Evolutionary conservation across 2,113 vertebrate genomes (phyloP), one percentile per base, ranked within the genome.

Genomic region (Helogale parvula): DNA sequence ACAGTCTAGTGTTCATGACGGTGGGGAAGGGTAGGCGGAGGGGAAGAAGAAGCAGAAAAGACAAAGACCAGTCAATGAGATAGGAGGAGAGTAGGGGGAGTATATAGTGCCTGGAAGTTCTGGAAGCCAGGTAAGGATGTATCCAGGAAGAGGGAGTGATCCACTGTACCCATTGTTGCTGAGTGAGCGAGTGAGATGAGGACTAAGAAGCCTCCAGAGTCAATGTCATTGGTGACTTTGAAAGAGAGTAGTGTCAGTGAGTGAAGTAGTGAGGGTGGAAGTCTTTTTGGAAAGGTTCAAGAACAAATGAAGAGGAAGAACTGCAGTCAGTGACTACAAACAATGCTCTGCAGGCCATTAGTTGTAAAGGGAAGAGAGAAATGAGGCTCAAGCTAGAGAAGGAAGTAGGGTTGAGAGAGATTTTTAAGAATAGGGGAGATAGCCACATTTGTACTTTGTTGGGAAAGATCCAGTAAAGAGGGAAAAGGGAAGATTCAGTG

Each of bases 291-390:
- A 68, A 96, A 84, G 33, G 47, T 84, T 88, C 23, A 60, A 91
- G 77, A 72, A 68, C 27, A 33, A 88, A 91, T 38, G 16, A 95
- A 91, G 88, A 54, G 33, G 41, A 83, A 88, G 83, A 93, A 76
- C 23, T 85, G 7, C 23, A 84, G 50, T 31, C 35, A 90, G 11
- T 71, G 41, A 80, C 45, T 45, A 80, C 14, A 79, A 69, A 81
- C 63, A 81, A 13, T 47, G 69, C 60, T 89, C 88, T 63, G 9
- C 57, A 97, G 84, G 35, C 52, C 21, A 4, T 57, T 90, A 23
- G 16, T 52, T 91, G 11, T 93, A 63, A 79, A 82, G 66, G 66
- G 79, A 81, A 69, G 71, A 86, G 33, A 94, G 57, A 92, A 94
- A 81, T 94, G 33, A 71, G 50, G 47, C 16, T 81, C 81, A 47